Conservation (phyloP, 2,113 vertebrate genomes). For the Nothocercus nigrocapillus region DNA sequence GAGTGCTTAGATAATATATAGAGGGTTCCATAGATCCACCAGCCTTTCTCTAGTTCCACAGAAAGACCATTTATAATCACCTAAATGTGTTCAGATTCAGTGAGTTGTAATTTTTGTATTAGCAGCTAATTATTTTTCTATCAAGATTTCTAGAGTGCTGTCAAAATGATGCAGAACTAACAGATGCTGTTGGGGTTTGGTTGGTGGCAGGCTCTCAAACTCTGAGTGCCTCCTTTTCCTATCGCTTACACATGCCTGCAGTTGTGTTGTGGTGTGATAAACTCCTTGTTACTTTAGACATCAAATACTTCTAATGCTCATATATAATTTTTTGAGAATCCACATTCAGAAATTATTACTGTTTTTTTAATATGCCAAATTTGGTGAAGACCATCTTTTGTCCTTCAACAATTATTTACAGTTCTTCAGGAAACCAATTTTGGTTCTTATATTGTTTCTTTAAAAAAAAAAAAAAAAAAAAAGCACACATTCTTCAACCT, state of each 20-base stretch:
- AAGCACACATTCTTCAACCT: neutral
- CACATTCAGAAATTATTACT: neutral
- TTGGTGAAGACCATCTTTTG: neutral
- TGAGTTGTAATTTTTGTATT: neutral
- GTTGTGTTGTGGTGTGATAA: neutral
- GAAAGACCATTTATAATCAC: neutral
- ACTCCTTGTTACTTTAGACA: neutral
- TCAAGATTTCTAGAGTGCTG: neutral
- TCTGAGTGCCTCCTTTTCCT: neutral
- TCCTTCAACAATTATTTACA: neutral
- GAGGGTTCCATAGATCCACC: neutral
- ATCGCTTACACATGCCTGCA: constrained; percentile 2
- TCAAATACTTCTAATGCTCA: constrained; percentile 10
- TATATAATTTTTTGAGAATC: neutral
- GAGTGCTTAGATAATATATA: neutral
- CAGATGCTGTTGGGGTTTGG: neutral
- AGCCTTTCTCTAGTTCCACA: neutral
- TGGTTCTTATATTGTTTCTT: neutral
- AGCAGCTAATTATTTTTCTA: neutral
- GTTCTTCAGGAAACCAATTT: constrained; percentile 13
- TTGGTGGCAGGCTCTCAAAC: neutral
- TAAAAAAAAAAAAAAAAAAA: neutral
- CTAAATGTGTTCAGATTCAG: neutral
- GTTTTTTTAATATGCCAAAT: neutral
- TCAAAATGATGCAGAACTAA: neutral